These are phyloP conservation scores for Helicoverpa assulta DNA, from an alignment of 2,888 invertebrate species.

Conservation along the genomic window DNA sequence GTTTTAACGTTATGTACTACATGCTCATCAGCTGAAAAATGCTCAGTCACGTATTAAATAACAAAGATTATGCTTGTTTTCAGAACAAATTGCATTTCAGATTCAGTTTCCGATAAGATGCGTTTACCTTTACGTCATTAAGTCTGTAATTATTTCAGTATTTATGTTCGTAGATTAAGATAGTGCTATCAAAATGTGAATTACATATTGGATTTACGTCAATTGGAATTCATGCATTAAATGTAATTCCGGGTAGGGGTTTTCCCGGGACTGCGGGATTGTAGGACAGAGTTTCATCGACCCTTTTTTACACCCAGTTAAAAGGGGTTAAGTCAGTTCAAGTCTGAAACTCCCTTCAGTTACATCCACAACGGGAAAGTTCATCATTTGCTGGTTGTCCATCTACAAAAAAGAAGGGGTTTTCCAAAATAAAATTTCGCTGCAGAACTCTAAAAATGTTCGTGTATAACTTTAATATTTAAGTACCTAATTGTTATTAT, in stretches of 20 bases:
- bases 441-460: slow-evolving; percentile 12
- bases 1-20: slow-evolving; percentile 39
- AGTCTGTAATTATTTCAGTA: background rate
- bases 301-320: no score
- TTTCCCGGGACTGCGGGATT: no score
- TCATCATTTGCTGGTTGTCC: background rate
- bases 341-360: no score
- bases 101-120: background rate
- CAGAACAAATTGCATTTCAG: background rate
- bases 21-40: slow-evolving; percentile 42
- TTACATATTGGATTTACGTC: background rate
- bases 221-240: background rate
- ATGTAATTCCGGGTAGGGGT: no score
- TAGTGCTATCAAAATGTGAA: background rate
- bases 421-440: background rate
- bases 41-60: slow-evolving; percentile 15
- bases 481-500: slow-evolving; percentile 19
- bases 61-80: slow-evolving; percentile 30
- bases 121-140: no score
- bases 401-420: background rate
- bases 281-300: no score
- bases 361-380: no score
- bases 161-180: background rate
- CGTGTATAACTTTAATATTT: background rate
- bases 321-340: no score